Evolutionary conservation across 2,113 vertebrate genomes (phyloP), one percentile per base, ranked within the genome.

Genomic region (Dolichallabes microphthalmus): DNA sequence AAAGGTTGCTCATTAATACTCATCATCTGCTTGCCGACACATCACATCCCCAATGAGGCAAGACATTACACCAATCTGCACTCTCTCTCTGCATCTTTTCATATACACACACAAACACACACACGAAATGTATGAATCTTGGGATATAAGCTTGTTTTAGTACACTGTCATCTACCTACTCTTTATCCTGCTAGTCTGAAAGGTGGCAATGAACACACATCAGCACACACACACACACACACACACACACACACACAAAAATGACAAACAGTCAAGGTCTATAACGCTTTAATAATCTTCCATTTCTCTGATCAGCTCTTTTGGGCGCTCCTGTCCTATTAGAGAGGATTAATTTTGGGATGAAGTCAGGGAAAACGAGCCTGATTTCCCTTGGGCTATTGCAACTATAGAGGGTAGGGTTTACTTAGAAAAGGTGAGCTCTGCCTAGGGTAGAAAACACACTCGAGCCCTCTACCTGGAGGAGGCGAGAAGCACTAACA

Each of bases 1-100:
- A 66, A 81, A 68, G 73, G 52, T 69, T 84, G 66, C 87, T 92
- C 89, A 89, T 89, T 90, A 92, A 86, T 85, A 87, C 88, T 86
- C 82, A 86, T 88, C 82, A 83, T 79, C 79, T 81, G 82, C 85
- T 76, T 87, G 66, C 85, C 69, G 52, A 89, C 77, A 84, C 87
- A 88, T 86, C 82, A 87, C 85, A 86, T 86, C 79, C 85, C 86
- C 82, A 88, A 69, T 89, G 88, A 90, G 80, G 68, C 80, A 71
- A 82, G 84, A 87, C 87, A 92, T 78, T 74, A 77, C 84, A 80
- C 83, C 79, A 81, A 64, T 73, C 57, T 84, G 87, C 74, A 82
- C 73, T 68, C 30, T 35, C 39, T 35, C 77, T 69, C 75, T 75
- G 25, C 63, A 77, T 85, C 82, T 81, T 68, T 50, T 63, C 76